A percentile compares a stretch with the other conserved stretches of the same genome.
Conservation (phyloP, 1,140 invertebrate species). For the Lerema accius region DNA sequence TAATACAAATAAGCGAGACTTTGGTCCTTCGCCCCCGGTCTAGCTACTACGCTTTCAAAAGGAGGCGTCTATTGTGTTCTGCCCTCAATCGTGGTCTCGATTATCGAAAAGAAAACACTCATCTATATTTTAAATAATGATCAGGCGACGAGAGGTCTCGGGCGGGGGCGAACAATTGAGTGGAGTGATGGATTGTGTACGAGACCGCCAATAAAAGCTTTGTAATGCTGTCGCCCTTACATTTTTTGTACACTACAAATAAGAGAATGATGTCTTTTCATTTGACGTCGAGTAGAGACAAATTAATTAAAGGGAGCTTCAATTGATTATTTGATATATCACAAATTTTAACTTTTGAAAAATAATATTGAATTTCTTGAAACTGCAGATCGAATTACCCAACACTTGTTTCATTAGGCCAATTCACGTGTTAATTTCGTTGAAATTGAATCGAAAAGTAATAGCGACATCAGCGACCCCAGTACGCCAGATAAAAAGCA, state of each 20-base stretch:
- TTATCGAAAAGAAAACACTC: constrained; percentile 82
- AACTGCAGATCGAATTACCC: background rate
- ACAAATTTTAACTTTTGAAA: background rate
- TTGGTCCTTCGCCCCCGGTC: constrained; percentile 55
- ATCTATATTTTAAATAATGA: constrained; percentile 82
- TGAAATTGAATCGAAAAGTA: constrained; percentile 18
- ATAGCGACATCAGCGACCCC: constrained; percentile 14
- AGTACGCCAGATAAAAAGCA: constrained; percentile 23
- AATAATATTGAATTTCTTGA: background rate
- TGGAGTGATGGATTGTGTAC: constrained; percentile 65
- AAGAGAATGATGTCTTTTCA: constrained; percentile 26
- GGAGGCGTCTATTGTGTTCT: constrained; percentile 66
- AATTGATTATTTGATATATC: constrained; percentile 1
- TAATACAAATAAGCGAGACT: constrained; percentile 78
- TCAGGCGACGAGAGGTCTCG: constrained; percentile 58
- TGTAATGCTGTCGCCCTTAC: constrained; percentile 59
- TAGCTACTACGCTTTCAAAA: constrained; percentile 65
- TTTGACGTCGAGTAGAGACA: constrained; percentile 26
- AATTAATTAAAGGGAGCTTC: constrained; percentile 35
- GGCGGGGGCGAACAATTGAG: constrained; percentile 61
- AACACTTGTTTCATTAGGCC: constrained; percentile 41
- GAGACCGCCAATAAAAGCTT: constrained; percentile 61
- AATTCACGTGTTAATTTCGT: background rate
- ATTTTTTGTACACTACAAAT: constrained; percentile 39
- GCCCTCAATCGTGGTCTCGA: constrained; percentile 78